Base-by-base conservation (phyloP, 2,888 invertebrate genomes). In the Hyles lineata region DNA sequence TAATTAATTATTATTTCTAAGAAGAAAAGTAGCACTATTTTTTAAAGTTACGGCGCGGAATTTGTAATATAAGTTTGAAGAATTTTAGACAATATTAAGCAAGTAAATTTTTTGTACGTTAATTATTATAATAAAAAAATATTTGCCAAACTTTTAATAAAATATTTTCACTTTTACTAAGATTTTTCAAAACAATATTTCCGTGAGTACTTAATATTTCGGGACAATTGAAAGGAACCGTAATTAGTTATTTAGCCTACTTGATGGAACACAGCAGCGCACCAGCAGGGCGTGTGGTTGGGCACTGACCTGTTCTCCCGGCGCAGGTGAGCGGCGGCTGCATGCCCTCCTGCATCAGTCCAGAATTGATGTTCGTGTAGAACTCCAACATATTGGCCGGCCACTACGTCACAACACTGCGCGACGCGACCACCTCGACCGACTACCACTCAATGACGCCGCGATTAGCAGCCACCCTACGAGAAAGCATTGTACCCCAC, bases 371-470 rank as follows among this genome's bases (percentile, higher is more conserved):
- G 85, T 96, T 96, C 74, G 96, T 96, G 87, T 96, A 96, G 90
- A 96, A 96, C 89, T 96, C 96, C 93, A 96, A 95, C 96, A 96
- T 96, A 86, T 91, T 95, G 84, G 83, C 85, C 82, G 86, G 77
- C 73, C 86, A 84, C 79, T 43, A 50, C 79, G 76, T 77, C 84
- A 84, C 83, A 78, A 77, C 80, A 81, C 83, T 76, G 71, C 80
- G 80, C 80, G 83, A 86, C 80, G 80, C 82, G 85, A 76, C 73
- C 83, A 74, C 78, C 77, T 78, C 88, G 87, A 80, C 83, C 80
- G 83, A 77, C 86, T 76, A 80, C 75, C 81, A 80, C 81, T 88
- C 88, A 91, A 85, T 93, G 90, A 82, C 82, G 82, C 74, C 75
- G 74, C 75, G 78, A 74, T 76, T 79, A 77, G 80, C 76, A 79